phyloP scores from a whole-genome alignment of 2,888 invertebrate genomes.

The Plagiodera versicolora region DNA sequence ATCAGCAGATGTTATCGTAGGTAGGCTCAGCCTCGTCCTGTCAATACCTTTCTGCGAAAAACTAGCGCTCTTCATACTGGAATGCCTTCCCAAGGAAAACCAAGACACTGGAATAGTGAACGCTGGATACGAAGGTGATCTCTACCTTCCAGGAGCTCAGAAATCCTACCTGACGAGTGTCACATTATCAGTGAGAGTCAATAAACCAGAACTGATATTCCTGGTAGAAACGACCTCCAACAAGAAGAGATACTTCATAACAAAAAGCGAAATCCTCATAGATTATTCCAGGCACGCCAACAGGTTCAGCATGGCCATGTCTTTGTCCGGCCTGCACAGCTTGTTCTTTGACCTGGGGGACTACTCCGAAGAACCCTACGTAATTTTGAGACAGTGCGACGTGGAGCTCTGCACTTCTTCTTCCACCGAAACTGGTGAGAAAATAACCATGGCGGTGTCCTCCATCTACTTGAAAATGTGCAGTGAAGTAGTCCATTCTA shows the following conservation, averaged over 20 bases:
- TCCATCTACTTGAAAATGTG: constrained; percentile 73
- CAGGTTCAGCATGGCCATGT: constrained; percentile 65
- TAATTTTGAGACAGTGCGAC: constrained; percentile 70
- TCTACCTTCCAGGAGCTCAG: constrained; percentile 35
- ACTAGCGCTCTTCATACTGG: constrained; percentile 51
- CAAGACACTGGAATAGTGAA: constrained; percentile 71
- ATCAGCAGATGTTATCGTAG: constrained; percentile 70
- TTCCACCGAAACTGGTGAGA: constrained; percentile 67
- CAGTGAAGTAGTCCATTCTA: constrained; percentile 71
- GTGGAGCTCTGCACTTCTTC: constrained; percentile 68
- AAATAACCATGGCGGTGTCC: constrained; percentile 67
- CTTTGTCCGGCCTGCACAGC: constrained; percentile 63
- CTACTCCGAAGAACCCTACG: constrained; percentile 56
- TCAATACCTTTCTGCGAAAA: constrained; percentile 70
- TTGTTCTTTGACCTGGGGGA: constrained; percentile 49
- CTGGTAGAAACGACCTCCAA: constrained; percentile 67
- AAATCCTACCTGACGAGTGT: constrained; percentile 54
- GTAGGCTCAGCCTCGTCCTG: constrained; percentile 71
- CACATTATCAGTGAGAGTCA: constrained; percentile 71
- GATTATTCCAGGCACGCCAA: constrained; percentile 71
- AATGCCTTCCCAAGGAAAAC: constrained; percentile 59
- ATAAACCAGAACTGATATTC: constrained; percentile 77
- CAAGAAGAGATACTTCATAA: constrained; percentile 57
- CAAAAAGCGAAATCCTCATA: constrained; percentile 69
- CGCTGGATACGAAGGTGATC: constrained; percentile 70